Base-by-base conservation (phyloP, 2,888 invertebrate species). In the Diaphora mendica region DNA sequence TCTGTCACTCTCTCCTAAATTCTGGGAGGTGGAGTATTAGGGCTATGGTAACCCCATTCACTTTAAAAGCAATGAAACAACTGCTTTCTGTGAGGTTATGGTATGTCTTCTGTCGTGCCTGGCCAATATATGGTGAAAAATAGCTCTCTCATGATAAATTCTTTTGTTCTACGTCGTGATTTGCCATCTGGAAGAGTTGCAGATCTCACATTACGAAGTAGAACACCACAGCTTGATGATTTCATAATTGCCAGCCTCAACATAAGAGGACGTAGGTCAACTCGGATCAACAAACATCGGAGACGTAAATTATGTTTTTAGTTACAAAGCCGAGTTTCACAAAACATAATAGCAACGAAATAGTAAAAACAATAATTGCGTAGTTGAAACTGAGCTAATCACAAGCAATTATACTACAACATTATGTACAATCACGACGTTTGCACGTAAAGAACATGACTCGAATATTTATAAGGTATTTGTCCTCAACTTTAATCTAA, bases 371-470 rank as follows among this genome's bases (percentile, higher is more conserved):
- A 77, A 82, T 81, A 82, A 86, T 88, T 85, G 83, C 83, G 87
- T 84, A 80, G 85, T 87, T 87, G 80, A 85, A 86, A 84, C 83
- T 80, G 80, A 86, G 83, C 85, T 87, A 88, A 89, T 89, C 87
- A 85, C 83, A 80, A 82, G 85, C 88, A 89, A 88, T 89, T 88
- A 89, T 80, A 81, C 82, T 83, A 79, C 78, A 81, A 78, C 81
- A 73, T 82, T 84, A 86, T 86, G 82, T 84, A 84, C 81, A 82
- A 88, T 84, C 87, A 85, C 83, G 83, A 82, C 81, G 86, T 85
- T 82, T 82, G 78, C 85, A 83, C 75, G 79, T 78, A 76, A 62
- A 65, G 80, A 71, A 85, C 87, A 86, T 87, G 89, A 85, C 85
- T 86, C 76, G 89, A 88, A 88, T 88, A 87, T 85, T 84, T 87